Base-by-base conservation (phyloP, 2,113 vertebrate genomes). In the Neolamprologus tretocephalus region DNA sequence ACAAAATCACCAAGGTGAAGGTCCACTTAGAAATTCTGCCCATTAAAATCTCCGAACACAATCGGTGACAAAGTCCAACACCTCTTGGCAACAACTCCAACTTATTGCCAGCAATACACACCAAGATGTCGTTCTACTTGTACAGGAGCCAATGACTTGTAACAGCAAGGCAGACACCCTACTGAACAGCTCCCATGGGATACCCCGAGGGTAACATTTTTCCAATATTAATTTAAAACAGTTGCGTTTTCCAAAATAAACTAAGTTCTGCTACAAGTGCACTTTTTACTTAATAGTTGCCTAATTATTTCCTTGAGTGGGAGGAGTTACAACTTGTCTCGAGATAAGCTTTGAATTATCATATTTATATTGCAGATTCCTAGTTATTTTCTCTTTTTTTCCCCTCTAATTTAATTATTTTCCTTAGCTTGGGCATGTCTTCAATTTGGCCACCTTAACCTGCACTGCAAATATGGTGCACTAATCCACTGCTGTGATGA, bases 101-200 rank as follows among this genome's bases (percentile, higher is more conserved):
- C 19, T 66, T 66, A 37, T 13, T 66, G 7, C 31, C 61, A 66
- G 31, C 6, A 37, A 21, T 66, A 66, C 61, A 66, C 61, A 66
- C 10, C 10, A 66, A 66, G 10, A 35, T 66, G 7, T 7, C 0
- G 1, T 66, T 66, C 61, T 37, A 37, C 10, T 37, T 37, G 19
- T n/a, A 2, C 61, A 37, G 10, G 19, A 0, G 17, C 17, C 61
- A 21, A n/a, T 37, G 33, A 12, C 61, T 66, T 37, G 33, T 66
- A 66, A 66, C 61, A 66, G 61, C 17, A n/a, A 66, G 61, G 17
- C 61, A 66, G 61, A 35, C 19, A 66, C 33, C 61, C 10, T 11
- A 12, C 9, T 66, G 61, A 37, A 12, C 10, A 66, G 17, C 17
- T 66, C 61, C 61, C 19, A 37, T 66, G 61, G 31, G 0, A 37